Conservation (phyloP, 2,113 vertebrate genomes). For the Vanacampus margaritifer region DNA sequence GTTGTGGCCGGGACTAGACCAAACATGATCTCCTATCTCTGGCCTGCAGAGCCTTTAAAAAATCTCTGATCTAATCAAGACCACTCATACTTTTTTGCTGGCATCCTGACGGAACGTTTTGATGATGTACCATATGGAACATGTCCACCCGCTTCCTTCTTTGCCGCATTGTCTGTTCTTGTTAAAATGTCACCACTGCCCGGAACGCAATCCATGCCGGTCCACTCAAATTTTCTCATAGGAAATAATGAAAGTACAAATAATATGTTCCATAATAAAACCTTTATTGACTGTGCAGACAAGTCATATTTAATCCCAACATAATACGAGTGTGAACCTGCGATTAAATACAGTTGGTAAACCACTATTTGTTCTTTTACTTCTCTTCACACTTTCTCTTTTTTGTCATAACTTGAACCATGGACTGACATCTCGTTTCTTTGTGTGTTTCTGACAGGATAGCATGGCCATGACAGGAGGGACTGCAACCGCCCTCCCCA, state of each 20-base stretch:
- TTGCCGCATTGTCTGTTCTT: neutral
- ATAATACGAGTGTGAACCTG: neutral
- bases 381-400: too few relatives aligned
- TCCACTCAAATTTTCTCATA: neutral
- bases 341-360: too few relatives aligned
- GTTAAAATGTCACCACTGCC: neutral
- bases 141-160: constrained; percentile 8
- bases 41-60: constrained; percentile 18
- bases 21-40: constrained; percentile 50
- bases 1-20: constrained; percentile 31
- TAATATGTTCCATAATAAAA: neutral
- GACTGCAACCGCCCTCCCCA: constrained; percentile 85
- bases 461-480: constrained; percentile 95
- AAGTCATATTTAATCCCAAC: too few relatives aligned
- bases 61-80: constrained; percentile 47
- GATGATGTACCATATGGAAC: constrained; percentile 8
- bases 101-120: constrained; percentile 7
- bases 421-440: neutral
- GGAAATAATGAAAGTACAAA: neutral
- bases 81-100: constrained; percentile 16
- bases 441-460: constrained; percentile 65
- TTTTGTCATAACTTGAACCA: neutral
- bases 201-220: too few relatives aligned
- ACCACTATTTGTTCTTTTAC: too few relatives aligned
- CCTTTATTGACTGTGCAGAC: neutral